Evolutionary conservation across 92 coral and sea anemone genomes (phyloP).

Genomic region (Heteractis magnifica): DNA sequence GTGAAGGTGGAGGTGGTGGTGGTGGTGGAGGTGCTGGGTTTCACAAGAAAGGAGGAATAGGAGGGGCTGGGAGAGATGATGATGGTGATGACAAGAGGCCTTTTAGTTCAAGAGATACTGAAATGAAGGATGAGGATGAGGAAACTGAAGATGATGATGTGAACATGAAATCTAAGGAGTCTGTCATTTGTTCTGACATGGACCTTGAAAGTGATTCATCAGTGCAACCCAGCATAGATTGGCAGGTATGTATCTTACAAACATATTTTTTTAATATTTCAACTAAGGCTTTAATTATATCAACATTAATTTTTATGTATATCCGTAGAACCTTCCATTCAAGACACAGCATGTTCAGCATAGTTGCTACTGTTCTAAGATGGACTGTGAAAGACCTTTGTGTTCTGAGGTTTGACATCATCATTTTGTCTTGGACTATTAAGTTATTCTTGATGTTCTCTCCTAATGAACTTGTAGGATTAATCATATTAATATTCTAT

Average conservation of each 20-base stretch:
- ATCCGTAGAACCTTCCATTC: conserved; percentile 5
- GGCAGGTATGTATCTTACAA: conserved; percentile 20
- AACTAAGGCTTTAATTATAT: not conserved
- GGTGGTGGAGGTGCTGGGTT: conserved; percentile 36
- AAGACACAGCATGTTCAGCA: conserved; percentile 49
- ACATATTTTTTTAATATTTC: not conserved
- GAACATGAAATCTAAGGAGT: conserved; percentile 7
- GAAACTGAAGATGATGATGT: conserved; percentile 23
- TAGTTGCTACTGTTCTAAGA: conserved; percentile 44
- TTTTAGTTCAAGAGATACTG: conserved; percentile 23
- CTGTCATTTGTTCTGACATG: conserved; percentile 4
- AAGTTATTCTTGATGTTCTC: not conserved
- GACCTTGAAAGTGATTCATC: conserved; percentile 6
- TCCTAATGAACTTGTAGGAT: not conserved
- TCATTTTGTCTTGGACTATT: not conserved
- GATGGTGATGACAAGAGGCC: conserved; percentile 28
- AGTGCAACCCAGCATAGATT: not conserved
- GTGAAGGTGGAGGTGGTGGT: not conserved
- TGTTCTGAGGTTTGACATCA: conserved; percentile 42
- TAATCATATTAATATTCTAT: not conserved
- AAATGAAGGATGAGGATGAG: conserved; percentile 54
- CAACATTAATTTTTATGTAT: conserved; percentile 3
- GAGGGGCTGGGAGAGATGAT: conserved; percentile 34
- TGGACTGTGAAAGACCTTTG: conserved; percentile 25
- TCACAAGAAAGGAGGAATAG: conserved; percentile 16